Evolutionary conservation across 2,797 vertebrate genomes (phyloP).

Genomic region (Urophycis tenuis): DNA sequence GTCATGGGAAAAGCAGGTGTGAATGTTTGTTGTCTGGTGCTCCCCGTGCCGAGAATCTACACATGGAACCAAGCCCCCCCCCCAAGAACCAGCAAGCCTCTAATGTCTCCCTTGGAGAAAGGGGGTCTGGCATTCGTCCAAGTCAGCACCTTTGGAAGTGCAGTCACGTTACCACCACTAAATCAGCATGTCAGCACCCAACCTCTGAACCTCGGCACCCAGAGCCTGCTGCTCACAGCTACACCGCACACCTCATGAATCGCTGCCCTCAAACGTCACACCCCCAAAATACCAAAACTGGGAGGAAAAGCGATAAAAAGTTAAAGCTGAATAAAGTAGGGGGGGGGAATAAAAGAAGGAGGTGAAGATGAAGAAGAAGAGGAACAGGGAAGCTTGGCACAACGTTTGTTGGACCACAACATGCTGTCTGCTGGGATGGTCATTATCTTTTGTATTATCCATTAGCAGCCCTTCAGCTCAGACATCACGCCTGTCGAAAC

Average conservation of each 20-base stretch:
- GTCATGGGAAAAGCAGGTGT: conserved; percentile 59
- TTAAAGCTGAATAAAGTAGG: no score
- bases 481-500: background rate
- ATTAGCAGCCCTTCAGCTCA: background rate
- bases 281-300: background rate
- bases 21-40: conserved; percentile 63
- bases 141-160: conserved; percentile 77
- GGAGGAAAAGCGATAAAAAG: background rate
- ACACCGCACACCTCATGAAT: conserved; percentile 66
- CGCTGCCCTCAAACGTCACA: conserved; percentile 55
- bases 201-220: conserved; percentile 68
- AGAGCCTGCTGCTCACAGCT: conserved; percentile 62
- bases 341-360: conserved; percentile 26
- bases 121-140: conserved; percentile 73
- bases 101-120: conserved; percentile 65
- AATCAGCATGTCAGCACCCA: conserved; percentile 77
- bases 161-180: conserved; percentile 73
- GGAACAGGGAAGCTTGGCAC: background rate
- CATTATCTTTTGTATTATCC: background rate
- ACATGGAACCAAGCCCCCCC: conserved; percentile 49
- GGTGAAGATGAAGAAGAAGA: conserved; percentile 31
- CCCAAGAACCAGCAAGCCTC: conserved; percentile 62
- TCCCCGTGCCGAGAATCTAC: conserved; percentile 48
- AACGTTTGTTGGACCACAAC: conserved; percentile 19
- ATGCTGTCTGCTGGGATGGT: conserved; percentile 13